Percentiles rank a stretch among this genome's conserved stretches.
Evolutionary conservation across 1,140 invertebrate species (phyloP).

Genomic region (Drosophila ohnishii): DNA sequence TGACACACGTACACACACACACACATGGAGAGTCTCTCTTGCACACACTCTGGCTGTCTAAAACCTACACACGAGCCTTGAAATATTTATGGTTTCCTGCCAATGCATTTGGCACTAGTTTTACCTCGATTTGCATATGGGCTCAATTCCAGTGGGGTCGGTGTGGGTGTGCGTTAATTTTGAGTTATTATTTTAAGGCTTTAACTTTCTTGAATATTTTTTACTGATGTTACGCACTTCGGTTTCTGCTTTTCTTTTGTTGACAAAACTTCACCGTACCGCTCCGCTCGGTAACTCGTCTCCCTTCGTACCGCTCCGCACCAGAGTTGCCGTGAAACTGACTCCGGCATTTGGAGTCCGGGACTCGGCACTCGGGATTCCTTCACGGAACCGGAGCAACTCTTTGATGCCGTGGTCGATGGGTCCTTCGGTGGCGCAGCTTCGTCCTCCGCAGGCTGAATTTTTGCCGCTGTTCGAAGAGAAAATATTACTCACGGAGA

Average conservation of each 20-base stretch:
- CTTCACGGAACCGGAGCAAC: slow-evolving; percentile 49
- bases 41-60: slow-evolving; percentile 23
- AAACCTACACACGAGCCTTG: slow-evolving; percentile 49
- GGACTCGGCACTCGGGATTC: slow-evolving; percentile 36
- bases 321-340: slow-evolving; percentile 73
- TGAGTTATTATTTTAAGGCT: slow-evolving; percentile 2
- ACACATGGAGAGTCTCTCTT: slow-evolving; percentile 2
- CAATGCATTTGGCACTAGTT: slow-evolving; percentile 23
- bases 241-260: slow-evolving; percentile 16
- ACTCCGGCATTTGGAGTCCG: slow-evolving; percentile 30
- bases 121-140: slow-evolving; percentile 60
- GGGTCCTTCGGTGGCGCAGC: slow-evolving; percentile 32
- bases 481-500: background rate
- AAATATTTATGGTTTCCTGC: slow-evolving; percentile 64
- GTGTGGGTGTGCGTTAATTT: background rate
- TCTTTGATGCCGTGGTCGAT: slow-evolving; percentile 54
- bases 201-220: background rate
- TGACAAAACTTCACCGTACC: slow-evolving; percentile 33
- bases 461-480: slow-evolving; percentile 8
- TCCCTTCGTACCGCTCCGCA: slow-evolving; percentile 55
- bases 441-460: slow-evolving; percentile 10
- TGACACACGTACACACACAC: slow-evolving; percentile 40
- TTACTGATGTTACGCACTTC: slow-evolving; percentile 20
- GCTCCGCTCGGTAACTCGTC: slow-evolving; percentile 25
- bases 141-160: slow-evolving; percentile 39